These are phyloP conservation scores for Microchrysa polita DNA, from an alignment of 2,888 invertebrate species.

Conservation along the genomic window DNA sequence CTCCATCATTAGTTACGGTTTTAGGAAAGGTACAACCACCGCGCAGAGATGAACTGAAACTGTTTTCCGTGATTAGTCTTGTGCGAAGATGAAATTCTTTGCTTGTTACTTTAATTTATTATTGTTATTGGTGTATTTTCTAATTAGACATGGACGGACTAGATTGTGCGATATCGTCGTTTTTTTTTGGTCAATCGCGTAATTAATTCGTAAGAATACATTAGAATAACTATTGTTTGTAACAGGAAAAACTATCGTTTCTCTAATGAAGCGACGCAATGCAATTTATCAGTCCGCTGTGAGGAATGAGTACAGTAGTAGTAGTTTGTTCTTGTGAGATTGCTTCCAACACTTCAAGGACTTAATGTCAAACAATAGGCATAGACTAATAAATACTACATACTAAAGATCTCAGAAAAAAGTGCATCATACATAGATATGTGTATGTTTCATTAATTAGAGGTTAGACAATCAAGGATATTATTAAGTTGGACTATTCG, in stretches of 20 bases:
- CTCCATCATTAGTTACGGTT: slow-evolving; percentile 11
- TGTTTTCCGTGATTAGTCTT: slow-evolving; percentile 12
- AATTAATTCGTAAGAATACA: background rate
- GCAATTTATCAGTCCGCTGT: background rate
- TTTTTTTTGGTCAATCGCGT: background rate
- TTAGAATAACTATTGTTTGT: too few species aligned
- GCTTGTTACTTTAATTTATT: background rate
- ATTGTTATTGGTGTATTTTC: slow-evolving; percentile 4
- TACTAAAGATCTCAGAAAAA: too few species aligned
- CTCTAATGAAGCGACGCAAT: background rate
- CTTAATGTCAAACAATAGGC: background rate
- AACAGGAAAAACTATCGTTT: background rate
- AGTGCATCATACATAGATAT: too few species aligned
- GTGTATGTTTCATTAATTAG: too few species aligned
- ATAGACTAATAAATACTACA: too few species aligned
- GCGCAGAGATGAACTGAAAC: slow-evolving; percentile 5
- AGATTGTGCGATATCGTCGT: background rate
- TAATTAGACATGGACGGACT: background rate
- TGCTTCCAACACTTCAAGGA: background rate
- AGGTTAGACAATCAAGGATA: too few species aligned
- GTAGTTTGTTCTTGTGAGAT: background rate
- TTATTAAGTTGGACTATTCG: too few species aligned
- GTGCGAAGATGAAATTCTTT: background rate
- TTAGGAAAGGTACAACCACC: background rate
- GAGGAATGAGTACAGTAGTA: background rate